Evolutionary conservation across 2,797 vertebrate species (phyloP).

Genomic region (Pangasius larnaudii): DNA sequence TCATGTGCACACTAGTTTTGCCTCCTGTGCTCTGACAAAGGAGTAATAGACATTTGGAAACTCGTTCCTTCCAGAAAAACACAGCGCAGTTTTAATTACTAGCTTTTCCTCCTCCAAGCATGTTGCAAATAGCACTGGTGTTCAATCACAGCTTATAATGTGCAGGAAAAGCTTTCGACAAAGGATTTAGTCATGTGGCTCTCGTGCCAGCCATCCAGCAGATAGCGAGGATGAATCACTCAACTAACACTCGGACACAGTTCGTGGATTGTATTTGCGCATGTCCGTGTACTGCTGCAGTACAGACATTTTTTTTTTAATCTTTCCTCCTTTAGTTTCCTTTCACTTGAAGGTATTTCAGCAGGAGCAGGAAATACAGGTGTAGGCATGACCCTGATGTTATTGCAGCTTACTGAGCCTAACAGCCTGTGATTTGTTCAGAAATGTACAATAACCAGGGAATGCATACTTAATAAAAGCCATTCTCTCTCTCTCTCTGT

Average conservation of each 20-base stretch:
- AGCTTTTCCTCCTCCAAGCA: neutral
- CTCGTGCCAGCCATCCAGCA: constrained; percentile 8
- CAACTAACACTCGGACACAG: constrained; percentile 1
- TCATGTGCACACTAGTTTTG: constrained; percentile 7
- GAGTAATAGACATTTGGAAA: constrained; percentile 4
- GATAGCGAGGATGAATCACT: constrained; percentile 15
- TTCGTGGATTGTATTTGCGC: neutral
- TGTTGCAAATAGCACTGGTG: neutral
- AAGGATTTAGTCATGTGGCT: constrained; percentile 25
- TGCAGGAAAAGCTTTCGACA: constrained; percentile 9
- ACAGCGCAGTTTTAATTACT: constrained; percentile 16
- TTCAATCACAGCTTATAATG: constrained; percentile 7
- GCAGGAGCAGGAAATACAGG: constrained; percentile 32
- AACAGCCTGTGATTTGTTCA: constrained; percentile 32
- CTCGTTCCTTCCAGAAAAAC: neutral
- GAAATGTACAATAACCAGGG: neutral
- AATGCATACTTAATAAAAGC: constrained; percentile 20
- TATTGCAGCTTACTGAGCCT: constrained; percentile 44
- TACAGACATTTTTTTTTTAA: constrained; percentile 21
- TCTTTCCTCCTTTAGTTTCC: constrained; percentile 11
- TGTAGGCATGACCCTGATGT: constrained; percentile 30
- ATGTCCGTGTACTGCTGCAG: constrained; percentile 1
- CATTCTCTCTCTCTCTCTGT: neutral
- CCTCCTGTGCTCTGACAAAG: neutral
- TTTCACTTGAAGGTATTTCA: constrained; percentile 35